Percentiles rank a stretch among this genome's conserved stretches.
Evolutionary conservation across 2,797 vertebrate genomes (phyloP).

Genomic region (Lithobates sylvaticus): DNA sequence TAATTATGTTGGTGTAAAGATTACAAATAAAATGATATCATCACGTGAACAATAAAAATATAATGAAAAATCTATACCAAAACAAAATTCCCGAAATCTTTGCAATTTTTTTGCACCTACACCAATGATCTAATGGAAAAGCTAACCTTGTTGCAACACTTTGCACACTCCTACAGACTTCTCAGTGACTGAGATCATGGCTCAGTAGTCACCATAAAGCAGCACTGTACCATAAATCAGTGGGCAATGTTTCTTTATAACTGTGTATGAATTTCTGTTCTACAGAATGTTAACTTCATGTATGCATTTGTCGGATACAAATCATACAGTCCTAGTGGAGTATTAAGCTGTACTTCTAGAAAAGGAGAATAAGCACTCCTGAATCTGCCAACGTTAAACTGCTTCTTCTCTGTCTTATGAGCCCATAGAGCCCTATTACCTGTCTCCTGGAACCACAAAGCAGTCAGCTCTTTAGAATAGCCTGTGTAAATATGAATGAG

Average conservation of each 20-base stretch:
- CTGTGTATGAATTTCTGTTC: slow-evolving; percentile 12
- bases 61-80: too few relatives aligned
- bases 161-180: too few relatives aligned
- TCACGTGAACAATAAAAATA: too few relatives aligned
- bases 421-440: slow-evolving; percentile 58
- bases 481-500: slow-evolving; percentile 61
- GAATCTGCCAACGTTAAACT: slow-evolving; percentile 61
- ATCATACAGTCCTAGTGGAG: slow-evolving; percentile 40
- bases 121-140: too few relatives aligned
- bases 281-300: slow-evolving; percentile 17
- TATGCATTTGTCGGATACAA: slow-evolving; percentile 4
- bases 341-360: slow-evolving; percentile 33
- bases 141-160: too few relatives aligned
- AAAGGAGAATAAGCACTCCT: slow-evolving; percentile 39
- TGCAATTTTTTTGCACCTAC: too few relatives aligned
- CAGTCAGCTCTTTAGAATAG: slow-evolving; percentile 58
- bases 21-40: too few relatives aligned
- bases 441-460: slow-evolving; percentile 50
- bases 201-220: neutral
- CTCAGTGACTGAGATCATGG: neutral
- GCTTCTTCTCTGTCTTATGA: slow-evolving; percentile 46
- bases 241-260: neutral
- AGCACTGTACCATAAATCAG: neutral
- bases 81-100: too few relatives aligned
- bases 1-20: too few relatives aligned